phyloP scores from a whole-genome alignment of 2,797 vertebrate species.

The Hippopotamyrus pictus region DNA sequence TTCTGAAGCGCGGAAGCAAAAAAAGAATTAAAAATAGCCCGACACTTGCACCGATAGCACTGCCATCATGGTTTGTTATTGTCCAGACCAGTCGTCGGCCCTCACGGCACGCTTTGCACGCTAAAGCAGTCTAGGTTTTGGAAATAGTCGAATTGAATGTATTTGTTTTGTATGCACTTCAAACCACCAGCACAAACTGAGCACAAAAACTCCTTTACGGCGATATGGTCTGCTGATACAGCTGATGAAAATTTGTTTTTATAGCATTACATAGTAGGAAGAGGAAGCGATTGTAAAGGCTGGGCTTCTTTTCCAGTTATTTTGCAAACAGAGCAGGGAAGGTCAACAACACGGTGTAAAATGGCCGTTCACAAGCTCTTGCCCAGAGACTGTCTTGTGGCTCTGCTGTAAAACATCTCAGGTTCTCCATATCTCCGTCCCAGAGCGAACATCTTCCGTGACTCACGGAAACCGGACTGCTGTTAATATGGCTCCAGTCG shows the following conservation, averaged over 20 bases:
- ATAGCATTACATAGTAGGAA: slow-evolving; percentile 41
- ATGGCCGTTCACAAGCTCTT: slow-evolving; percentile 15
- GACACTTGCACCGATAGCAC: slow-evolving; percentile 40
- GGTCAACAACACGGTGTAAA: slow-evolving; percentile 43
- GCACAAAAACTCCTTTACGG: slow-evolving; percentile 36
- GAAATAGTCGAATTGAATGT: neutral
- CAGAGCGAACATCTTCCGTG: slow-evolving; percentile 22
- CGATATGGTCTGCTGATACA: slow-evolving; percentile 37
- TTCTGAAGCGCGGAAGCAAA: slow-evolving; percentile 29
- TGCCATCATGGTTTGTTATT: slow-evolving; percentile 37
- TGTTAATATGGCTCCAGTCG: neutral
- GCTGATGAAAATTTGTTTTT: slow-evolving; percentile 46
- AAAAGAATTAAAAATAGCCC: slow-evolving; percentile 19
- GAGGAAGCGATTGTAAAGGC: slow-evolving; percentile 39
- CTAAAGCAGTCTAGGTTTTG: slow-evolving; percentile 16
- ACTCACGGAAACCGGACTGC: neutral
- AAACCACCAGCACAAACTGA: slow-evolving; percentile 26
- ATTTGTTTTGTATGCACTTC: slow-evolving; percentile 31
- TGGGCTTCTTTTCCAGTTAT: slow-evolving; percentile 15
- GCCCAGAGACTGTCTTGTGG: slow-evolving; percentile 37
- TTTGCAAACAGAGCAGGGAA: slow-evolving; percentile 33
- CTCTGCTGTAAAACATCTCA: slow-evolving; percentile 45
- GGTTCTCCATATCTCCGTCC: slow-evolving; percentile 37
- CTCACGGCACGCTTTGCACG: slow-evolving; percentile 21
- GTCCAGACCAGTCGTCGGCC: slow-evolving; percentile 32